phyloP scores from a whole-genome alignment of 2,888 invertebrate genomes.

The Latheticus oryzae region DNA sequence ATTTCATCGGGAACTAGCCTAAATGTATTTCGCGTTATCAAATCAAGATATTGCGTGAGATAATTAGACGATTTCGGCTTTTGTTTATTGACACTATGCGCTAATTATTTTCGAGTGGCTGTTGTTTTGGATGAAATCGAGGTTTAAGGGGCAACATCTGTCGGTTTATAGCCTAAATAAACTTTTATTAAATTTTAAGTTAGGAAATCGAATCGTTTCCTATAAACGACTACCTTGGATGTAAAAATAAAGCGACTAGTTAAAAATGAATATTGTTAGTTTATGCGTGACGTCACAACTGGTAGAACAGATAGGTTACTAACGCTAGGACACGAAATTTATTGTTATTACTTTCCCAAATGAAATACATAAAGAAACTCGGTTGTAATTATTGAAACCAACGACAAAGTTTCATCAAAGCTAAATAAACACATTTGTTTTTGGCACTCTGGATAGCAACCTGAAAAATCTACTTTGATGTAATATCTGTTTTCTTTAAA shows the following conservation, averaged over 20 bases:
- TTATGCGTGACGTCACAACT: constrained; percentile 20
- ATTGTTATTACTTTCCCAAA: too few species aligned
- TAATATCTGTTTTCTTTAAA: too few species aligned
- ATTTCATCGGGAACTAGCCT: constrained; percentile 6
- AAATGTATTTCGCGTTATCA: constrained; percentile 18
- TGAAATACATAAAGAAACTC: too few species aligned
- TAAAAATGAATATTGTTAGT: constrained; percentile 21
- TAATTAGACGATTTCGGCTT: constrained; percentile 14
- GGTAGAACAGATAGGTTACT: constrained; percentile 10
- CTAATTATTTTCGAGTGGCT: constrained; percentile 17
- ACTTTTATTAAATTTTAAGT: constrained; percentile 5
- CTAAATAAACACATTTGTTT: too few species aligned
- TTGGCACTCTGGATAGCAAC: too few species aligned
- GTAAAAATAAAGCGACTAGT: constrained; percentile 17
- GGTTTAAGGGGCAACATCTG: too few species aligned
- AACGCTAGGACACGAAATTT: constrained; percentile 13
- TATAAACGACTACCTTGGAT: constrained; percentile 11
- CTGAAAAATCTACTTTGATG: too few species aligned
- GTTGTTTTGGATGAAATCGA: constrained; percentile 18
- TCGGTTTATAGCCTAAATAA: too few species aligned
- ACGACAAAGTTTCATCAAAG: too few species aligned
- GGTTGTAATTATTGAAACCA: too few species aligned
- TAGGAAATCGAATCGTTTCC: constrained; percentile 13
- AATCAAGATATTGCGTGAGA: constrained; percentile 19
- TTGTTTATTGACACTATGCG: constrained; percentile 16